Percentiles rank a stretch among this genome's conserved stretches.
These are phyloP conservation scores for Peromyscus melanophrys DNA, from an alignment of 2,797 vertebrate species.

Conservation along the genomic window DNA sequence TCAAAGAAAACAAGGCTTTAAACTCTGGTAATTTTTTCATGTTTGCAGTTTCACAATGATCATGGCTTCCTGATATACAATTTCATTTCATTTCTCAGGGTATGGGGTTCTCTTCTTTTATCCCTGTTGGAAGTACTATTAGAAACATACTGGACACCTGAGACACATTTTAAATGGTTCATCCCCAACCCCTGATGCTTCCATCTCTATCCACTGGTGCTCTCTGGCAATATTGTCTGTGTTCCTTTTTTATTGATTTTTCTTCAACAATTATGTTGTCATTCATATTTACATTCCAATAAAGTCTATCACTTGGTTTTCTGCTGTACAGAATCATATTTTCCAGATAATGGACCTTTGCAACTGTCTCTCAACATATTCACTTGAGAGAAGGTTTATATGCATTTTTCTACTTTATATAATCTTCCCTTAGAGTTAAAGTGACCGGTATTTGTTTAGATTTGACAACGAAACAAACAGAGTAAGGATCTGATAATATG, in stretches of 20 bases:
- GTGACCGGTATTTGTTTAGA: neutral
- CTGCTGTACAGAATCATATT: neutral
- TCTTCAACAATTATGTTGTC: neutral
- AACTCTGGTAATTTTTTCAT: neutral
- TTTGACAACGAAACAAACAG: neutral
- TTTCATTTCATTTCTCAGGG: neutral
- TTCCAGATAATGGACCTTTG: neutral
- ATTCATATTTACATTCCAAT: neutral
- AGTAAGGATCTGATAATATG: neutral
- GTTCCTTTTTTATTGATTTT: neutral
- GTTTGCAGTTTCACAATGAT: neutral
- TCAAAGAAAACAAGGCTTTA: neutral
- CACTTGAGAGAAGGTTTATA: neutral
- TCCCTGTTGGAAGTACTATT: neutral
- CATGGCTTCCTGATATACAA: neutral
- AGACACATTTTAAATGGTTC: neutral
- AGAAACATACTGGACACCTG: neutral
- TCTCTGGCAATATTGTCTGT: neutral
- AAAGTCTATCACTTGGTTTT: neutral
- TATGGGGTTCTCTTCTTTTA: neutral
- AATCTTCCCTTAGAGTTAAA: neutral
- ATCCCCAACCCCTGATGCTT: neutral
- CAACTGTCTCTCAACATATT: neutral
- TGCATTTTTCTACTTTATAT: neutral
- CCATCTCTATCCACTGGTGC: neutral